Evolutionary conservation across 2,113 vertebrate genomes (phyloP), one percentile per base, ranked within the genome.

Genomic region (Microtus richardsoni): DNA sequence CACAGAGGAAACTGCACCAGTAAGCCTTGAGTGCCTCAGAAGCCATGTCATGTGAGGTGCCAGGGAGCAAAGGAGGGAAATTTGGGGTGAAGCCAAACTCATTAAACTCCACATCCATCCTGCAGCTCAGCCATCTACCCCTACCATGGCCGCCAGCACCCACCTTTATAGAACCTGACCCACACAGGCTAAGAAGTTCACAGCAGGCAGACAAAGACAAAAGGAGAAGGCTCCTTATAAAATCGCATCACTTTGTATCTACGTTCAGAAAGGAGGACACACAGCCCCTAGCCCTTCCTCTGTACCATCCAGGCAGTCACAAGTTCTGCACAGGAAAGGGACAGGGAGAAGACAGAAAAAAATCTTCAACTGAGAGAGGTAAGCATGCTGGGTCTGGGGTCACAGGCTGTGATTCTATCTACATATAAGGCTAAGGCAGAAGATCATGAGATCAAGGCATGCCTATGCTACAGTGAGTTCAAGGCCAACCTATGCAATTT

Each of bases 261-360:
- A 2, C 2, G 2, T 28, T 33, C 41, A n/a, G 58, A 33, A 2
- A 41, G 22, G 28, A 52, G 47, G 44, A 7, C 0, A 0, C 1
- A 5, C 0, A 3, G 89, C 19, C 75, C 41, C 52, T 9, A 62
- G 6, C 10, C 12, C 4, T n/a, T 28, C 49, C 36, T 2, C 3
- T 4, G 68, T 58, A 19, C 77, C 3, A 0, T 44, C 3, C 7
- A 4, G 24, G 64, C 16, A 30, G 77, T 8, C 44, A 13, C 74
- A 9, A 14, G 78, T 24, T 26, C 41, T 47, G 3, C 52, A 52
- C 12, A 2, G 2, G 62, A 21, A n/a, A 1, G 41, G n/a, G 7
- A 2, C 5, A 54, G 36, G 58, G 16, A 39, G 8, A 9, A 19
- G 10, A 1, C 2, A 3, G 30, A 49, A 17, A 49, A 1, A 30